Conservation (phyloP, 2,113 vertebrate species). For the Rhinopomastus cyanomelas region DNA sequence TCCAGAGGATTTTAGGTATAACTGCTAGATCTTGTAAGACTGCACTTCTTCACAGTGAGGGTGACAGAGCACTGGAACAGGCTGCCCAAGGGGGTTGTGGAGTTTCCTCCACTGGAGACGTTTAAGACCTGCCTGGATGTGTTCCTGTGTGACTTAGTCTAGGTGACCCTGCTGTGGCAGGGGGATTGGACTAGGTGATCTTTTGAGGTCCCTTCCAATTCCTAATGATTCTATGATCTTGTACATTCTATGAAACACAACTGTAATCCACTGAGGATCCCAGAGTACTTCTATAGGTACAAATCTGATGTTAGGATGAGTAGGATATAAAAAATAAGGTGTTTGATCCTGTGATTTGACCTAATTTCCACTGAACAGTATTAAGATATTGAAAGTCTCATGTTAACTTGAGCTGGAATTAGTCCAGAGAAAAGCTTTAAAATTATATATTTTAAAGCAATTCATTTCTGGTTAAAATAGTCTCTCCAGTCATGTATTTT, state of each 20-base stretch:
- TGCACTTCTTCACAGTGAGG: too few species aligned
- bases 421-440: not conserved
- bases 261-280: not conserved
- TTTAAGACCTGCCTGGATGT: too few species aligned
- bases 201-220: too few species aligned
- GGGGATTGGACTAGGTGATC: too few species aligned
- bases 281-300: not conserved
- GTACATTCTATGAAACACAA: too few species aligned
- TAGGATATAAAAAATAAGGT: not conserved
- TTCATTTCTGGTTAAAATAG: not conserved
- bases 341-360: not conserved
- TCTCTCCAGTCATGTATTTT: not conserved
- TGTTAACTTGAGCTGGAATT: not conserved
- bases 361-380: not conserved
- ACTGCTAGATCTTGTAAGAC: not conserved
- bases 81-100: too few species aligned
- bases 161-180: too few species aligned
- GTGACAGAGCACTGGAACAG: too few species aligned
- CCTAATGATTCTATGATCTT: too few species aligned
- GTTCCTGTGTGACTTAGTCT: too few species aligned
- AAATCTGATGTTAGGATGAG: not conserved
- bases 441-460: not conserved
- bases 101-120: too few species aligned
- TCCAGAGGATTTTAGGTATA: not conserved
- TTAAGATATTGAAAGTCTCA: not conserved